Evolutionary conservation across 2,888 invertebrate genomes (phyloP), one percentile per base, ranked within the genome.

Genomic region (Harpalus rufipes): DNA sequence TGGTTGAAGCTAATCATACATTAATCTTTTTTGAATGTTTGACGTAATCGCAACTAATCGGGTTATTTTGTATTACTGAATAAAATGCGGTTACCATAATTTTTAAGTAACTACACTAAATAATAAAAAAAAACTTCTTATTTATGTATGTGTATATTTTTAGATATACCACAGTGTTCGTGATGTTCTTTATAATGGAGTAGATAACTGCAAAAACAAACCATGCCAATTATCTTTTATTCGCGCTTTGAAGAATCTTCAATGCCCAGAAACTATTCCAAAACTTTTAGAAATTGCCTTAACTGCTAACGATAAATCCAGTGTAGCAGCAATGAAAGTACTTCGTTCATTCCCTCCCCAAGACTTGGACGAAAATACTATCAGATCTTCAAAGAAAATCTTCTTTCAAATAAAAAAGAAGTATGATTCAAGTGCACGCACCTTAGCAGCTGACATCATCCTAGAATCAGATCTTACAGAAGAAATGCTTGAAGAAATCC

Each of bases 181-280:
- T 88, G 90, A 88, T 85, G 88, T 89, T 0, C 88, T 92, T 1
- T 72, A 90, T 7, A 90, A 91, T 74, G 89, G 89, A 80, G 87
- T 91, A 18, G 89, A 90, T 58, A 88, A 89, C 44, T 87, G 89
- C 6, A 89, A 90, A 86, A 92, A 92, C 4, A 92, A 92, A 63
- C 92, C 92, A 0, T 95, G 95, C 87, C 92, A 93, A 84, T 90
- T 92, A 21, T 91, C 93, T 74, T 95, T 93, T 88, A 91, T 96
- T 44, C 92, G 95, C 81, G 94, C 95, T 0, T 90, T 96, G 59
- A 94, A 94, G 87, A 97, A 96, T 91, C 92, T 96, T 0, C 93
- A 93, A 81, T 93, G 94, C 78, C 91, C 92, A 12, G 90, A 91
- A 0, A 93, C 95, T 0, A 90, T 95, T n/a, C 92, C 94, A 2